These are phyloP conservation scores for Marmota monax DNA, from an alignment of 2,113 vertebrate species.

Conservation along the genomic window DNA sequence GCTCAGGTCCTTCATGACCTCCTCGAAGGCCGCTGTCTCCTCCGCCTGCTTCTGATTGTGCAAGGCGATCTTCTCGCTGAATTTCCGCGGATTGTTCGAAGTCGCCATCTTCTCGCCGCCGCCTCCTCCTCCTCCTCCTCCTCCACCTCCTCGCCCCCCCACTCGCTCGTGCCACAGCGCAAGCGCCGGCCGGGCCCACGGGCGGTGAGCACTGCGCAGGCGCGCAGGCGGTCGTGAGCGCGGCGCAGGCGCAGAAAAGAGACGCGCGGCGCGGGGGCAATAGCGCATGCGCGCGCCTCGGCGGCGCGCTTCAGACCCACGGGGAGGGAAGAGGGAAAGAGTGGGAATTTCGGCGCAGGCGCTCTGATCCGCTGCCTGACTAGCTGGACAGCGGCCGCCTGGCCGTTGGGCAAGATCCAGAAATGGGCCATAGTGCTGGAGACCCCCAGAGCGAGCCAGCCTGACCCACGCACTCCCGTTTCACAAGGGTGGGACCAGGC, in stretches of 20 bases:
- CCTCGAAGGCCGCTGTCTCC: slow-evolving; percentile 97
- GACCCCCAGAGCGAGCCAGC: not conserved
- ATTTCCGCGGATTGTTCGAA: slow-evolving; percentile 99
- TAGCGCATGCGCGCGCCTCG: slow-evolving; percentile 37
- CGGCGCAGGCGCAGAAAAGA: slow-evolving; percentile 65
- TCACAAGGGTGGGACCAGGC: not conserved
- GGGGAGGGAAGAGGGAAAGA: not conserved
- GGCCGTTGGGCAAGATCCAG: not conserved
- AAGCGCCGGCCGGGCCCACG: slow-evolving; percentile 73
- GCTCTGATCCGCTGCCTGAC: not conserved
- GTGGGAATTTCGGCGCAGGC: slow-evolving; percentile 26
- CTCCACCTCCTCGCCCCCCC: slow-evolving; percentile 51
- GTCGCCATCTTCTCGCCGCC: slow-evolving; percentile 95
- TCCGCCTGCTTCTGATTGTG: slow-evolving; percentile 98
- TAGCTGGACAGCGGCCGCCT: slow-evolving; percentile 57
- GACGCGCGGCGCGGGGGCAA: not conserved
- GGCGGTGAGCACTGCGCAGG: slow-evolving; percentile 66
- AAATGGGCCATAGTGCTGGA: not conserved
- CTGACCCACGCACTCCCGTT: not conserved
- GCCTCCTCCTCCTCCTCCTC: slow-evolving; percentile 53
- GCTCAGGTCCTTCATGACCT: slow-evolving; percentile 98
- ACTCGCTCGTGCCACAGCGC: slow-evolving; percentile 57
- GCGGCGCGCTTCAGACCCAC: fast-evolving
- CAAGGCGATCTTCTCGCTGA: slow-evolving; percentile 98
- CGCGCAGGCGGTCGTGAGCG: not conserved